phyloP scores from a whole-genome alignment of 2,888 invertebrate genomes.

The Neuroscelio doddi region DNA sequence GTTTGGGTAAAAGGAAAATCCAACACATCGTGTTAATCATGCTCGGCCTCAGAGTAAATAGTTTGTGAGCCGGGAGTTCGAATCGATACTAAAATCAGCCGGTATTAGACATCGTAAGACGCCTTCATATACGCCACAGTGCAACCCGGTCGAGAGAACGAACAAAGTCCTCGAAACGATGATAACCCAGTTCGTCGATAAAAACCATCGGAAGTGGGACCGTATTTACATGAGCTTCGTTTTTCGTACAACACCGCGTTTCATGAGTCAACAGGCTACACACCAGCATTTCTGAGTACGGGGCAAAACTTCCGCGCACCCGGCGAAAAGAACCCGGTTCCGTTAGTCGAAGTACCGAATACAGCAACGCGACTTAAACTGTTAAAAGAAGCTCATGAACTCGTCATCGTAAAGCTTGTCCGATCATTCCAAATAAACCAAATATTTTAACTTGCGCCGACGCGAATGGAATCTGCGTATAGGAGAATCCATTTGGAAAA shows the following conservation, averaged over 20 bases:
- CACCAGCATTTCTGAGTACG: constrained; percentile 49
- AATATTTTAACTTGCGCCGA: too few species aligned
- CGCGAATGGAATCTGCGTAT: too few species aligned
- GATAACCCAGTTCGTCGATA: constrained; percentile 54
- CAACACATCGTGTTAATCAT: too few species aligned
- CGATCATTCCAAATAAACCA: too few species aligned
- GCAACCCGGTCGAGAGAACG: constrained; percentile 60
- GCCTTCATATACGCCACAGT: constrained; percentile 56
- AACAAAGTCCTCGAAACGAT: constrained; percentile 60
- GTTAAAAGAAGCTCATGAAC: too few species aligned
- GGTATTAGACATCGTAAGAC: constrained; percentile 31
- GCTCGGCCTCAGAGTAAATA: too few species aligned
- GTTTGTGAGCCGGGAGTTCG: too few species aligned
- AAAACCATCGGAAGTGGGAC: constrained; percentile 54
- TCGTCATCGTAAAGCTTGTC: too few species aligned
- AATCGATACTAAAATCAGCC: background rate
- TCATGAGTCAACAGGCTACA: constrained; percentile 45
- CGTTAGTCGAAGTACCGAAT: too few species aligned
- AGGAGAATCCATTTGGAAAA: too few species aligned
- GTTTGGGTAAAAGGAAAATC: too few species aligned
- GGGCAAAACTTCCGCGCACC: constrained; percentile 32
- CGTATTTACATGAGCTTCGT: constrained; percentile 38
- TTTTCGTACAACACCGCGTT: constrained; percentile 49
- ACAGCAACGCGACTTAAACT: too few species aligned
- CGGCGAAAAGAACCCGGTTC: background rate